A percentile compares a stretch with the other conserved stretches of the same genome.
These are phyloP conservation scores for Indicator indicator DNA, from an alignment of 2,113 vertebrate genomes.

Conservation along the genomic window DNA sequence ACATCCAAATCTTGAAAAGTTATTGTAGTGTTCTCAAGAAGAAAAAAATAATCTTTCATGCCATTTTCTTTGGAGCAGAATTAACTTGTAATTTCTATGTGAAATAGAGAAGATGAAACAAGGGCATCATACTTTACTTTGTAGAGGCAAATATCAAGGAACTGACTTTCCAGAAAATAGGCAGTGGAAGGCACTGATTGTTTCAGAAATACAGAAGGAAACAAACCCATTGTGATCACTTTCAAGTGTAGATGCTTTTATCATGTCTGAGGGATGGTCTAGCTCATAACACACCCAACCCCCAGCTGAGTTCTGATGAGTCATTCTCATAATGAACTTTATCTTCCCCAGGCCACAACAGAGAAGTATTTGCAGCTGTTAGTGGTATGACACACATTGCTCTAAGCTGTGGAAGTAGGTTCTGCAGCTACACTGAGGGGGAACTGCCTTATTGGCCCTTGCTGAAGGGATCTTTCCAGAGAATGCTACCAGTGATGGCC, in stretches of 20 bases:
- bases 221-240: not conserved
- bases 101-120: not conserved
- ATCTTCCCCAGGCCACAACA: not conserved
- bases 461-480: not conserved
- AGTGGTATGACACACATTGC: too few relatives aligned
- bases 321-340: not conserved
- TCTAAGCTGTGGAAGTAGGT: not conserved
- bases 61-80: not conserved
- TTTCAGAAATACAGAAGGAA: not conserved
- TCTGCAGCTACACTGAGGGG: too few relatives aligned
- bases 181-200: not conserved
- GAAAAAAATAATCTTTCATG: not conserved
- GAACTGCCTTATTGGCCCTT: too few relatives aligned
- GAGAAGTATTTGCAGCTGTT: not conserved
- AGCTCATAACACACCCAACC: not conserved
- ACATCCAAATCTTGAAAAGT: not conserved
- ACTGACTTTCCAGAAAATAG: not conserved
- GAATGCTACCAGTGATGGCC: not conserved
- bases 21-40: not conserved
- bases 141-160: not conserved
- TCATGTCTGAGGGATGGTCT: not conserved
- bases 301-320: not conserved
- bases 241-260: not conserved
- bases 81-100: not conserved
- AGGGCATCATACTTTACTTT: not conserved